phyloP scores from a whole-genome alignment of 2,113 vertebrate species.

The Platichthys flesus region DNA sequence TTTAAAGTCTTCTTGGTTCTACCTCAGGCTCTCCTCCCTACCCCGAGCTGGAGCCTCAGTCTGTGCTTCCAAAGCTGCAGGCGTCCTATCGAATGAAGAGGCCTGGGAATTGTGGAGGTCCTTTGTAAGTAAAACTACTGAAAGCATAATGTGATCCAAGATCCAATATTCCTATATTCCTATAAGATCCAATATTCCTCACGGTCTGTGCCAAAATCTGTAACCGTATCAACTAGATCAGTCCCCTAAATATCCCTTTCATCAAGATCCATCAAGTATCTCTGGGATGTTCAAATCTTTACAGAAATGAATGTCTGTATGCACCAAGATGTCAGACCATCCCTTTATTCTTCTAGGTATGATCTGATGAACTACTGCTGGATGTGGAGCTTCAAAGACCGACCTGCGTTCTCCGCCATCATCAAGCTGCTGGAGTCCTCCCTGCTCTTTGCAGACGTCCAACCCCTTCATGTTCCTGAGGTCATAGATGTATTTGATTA shows the following conservation, averaged over 20 bases:
- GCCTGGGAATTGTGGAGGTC: constrained; percentile 67
- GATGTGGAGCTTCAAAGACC: constrained; percentile 79
- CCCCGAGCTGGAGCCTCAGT: constrained; percentile 73
- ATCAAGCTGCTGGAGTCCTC: constrained; percentile 75
- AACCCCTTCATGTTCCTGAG: constrained; percentile 50
- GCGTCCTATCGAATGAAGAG: constrained; percentile 72
- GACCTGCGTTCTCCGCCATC: constrained; percentile 73
- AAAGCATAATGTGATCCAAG: background rate
- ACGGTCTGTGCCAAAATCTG: too few species aligned
- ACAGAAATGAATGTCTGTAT: too few species aligned
- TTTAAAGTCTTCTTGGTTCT: background rate
- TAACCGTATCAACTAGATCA: too few species aligned
- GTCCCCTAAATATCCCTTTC: too few species aligned
- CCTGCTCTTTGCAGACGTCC: constrained; percentile 43
- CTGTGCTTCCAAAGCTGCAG: constrained; percentile 68
- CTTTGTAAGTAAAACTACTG: constrained; percentile 64
- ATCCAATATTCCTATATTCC: too few species aligned
- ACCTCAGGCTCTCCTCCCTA: constrained; percentile 76
- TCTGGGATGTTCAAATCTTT: too few species aligned
- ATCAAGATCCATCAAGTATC: too few species aligned
- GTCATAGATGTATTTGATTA: constrained; percentile 68
- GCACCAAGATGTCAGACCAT: too few species aligned
- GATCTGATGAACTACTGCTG: constrained; percentile 81
- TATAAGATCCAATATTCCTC: too few species aligned
- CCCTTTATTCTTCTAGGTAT: constrained; percentile 57